Evolutionary conservation across 2,797 vertebrate species (phyloP).

Genomic region (Thalassophryne amazonica): DNA sequence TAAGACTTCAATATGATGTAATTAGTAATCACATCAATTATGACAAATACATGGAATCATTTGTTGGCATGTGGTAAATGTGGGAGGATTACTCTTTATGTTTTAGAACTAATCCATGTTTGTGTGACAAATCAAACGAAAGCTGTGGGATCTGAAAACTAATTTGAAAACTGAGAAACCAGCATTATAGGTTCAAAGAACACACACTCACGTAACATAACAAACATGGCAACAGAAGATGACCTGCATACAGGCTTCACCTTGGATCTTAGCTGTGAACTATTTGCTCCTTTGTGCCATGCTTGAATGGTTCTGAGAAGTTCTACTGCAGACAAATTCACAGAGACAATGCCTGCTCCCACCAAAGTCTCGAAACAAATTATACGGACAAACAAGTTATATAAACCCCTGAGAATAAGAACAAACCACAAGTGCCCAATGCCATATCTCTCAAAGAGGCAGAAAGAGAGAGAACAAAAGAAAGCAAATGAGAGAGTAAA

Average conservation of each 20-base stretch:
- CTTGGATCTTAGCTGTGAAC: too few species aligned
- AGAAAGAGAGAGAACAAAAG: not conserved
- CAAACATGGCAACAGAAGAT: conserved; percentile 15
- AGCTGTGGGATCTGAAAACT: conserved; percentile 5
- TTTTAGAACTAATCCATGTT: not conserved
- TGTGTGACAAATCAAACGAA: not conserved
- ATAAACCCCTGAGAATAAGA: too few species aligned
- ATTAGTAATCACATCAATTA: not conserved
- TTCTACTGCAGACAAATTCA: too few species aligned
- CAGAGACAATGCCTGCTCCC: too few species aligned
- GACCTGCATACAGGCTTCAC: too few species aligned
- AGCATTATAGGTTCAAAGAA: conserved; percentile 5
- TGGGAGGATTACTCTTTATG: not conserved
- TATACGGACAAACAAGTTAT: too few species aligned
- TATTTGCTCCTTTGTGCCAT: too few species aligned
- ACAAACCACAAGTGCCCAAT: too few species aligned
- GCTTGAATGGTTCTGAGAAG: too few species aligned
- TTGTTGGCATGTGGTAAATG: not conserved
- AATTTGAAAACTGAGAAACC: conserved; percentile 7
- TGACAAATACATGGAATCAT: not conserved
- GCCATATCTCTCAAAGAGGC: too few species aligned
- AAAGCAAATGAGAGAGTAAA: not conserved
- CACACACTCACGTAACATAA: conserved; percentile 23
- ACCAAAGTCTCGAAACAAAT: too few species aligned
- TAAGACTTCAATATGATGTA: not conserved